A percentile compares a stretch with the other conserved stretches of the same genome.
Evolutionary conservation across 2,113 vertebrate species (phyloP).

Genomic region (Epinephelus fuscoguttatus): DNA sequence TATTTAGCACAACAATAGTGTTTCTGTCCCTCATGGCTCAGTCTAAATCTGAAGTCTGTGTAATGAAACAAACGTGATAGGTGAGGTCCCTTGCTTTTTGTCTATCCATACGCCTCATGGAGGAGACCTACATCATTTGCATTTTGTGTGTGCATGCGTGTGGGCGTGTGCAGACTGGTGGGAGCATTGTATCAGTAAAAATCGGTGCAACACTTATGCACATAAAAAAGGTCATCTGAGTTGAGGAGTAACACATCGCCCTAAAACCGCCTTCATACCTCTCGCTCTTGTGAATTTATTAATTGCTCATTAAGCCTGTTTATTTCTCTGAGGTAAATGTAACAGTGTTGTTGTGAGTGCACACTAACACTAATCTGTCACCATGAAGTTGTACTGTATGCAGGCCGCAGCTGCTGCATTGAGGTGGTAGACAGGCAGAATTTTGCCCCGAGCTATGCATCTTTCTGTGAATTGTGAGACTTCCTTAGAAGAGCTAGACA

Average conservation of each 20-base stretch:
- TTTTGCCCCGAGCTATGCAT: constrained; percentile 64
- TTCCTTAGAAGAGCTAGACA: constrained; percentile 69
- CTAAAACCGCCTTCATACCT: constrained; percentile 16
- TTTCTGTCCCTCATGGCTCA: constrained; percentile 54
- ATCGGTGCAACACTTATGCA: constrained; percentile 20
- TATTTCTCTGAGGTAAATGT: constrained; percentile 26
- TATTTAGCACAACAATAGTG: constrained; percentile 51
- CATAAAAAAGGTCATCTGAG: constrained; percentile 30
- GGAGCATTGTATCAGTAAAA: constrained; percentile 31
- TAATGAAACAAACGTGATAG: constrained; percentile 44
- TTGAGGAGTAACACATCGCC: constrained; percentile 21
- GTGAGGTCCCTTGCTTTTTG: constrained; percentile 25
- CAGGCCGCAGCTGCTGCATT: constrained; percentile 73
- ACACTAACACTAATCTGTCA: constrained; percentile 44
- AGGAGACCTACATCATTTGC: constrained; percentile 54
- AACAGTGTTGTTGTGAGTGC: constrained; percentile 23
- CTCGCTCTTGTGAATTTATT: constrained; percentile 25
- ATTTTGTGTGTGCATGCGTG: constrained; percentile 40
- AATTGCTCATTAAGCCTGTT: constrained; percentile 22
- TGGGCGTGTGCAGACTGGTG: constrained; percentile 50
- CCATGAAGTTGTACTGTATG: constrained; percentile 33
- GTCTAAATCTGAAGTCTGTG: constrained; percentile 49
- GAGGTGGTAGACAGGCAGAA: constrained; percentile 71
- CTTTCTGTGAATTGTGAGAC: constrained; percentile 68
- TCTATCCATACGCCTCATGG: constrained; percentile 27